These are phyloP conservation scores for Etia nguti DNA, from an alignment of 2,113 vertebrate genomes.

Conservation along the genomic window DNA sequence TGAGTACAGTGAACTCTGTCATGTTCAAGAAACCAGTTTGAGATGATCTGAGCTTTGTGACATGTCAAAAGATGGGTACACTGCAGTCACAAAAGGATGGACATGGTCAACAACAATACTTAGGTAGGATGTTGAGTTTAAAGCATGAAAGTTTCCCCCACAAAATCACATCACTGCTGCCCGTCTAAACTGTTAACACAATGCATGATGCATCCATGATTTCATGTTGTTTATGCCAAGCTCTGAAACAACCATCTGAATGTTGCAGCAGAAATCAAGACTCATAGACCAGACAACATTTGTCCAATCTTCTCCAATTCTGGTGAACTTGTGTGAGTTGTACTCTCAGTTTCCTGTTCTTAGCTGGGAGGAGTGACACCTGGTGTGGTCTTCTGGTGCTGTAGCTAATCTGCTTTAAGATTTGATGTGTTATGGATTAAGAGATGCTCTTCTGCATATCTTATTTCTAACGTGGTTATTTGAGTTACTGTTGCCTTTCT, in stretches of 20 bases:
- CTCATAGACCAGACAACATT: not conserved
- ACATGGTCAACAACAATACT: not conserved
- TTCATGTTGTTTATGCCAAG: not conserved
- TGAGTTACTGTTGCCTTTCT: too few species aligned
- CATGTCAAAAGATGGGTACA: not conserved
- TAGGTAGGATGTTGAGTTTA: not conserved
- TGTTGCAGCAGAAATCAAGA: not conserved
- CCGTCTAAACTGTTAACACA: not conserved
- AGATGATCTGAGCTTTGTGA: accelerated
- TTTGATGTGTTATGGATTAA: not conserved
- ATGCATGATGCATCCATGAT: not conserved
- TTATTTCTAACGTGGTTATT: too few species aligned
- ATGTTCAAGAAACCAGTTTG: not conserved
- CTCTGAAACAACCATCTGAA: not conserved
- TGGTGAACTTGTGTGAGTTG: not conserved
- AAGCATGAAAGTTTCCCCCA: not conserved
- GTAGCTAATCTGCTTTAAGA: not conserved
- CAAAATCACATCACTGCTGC: not conserved
- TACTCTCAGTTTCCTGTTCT: not conserved
- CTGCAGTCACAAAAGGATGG: not conserved
- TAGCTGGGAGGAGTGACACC: not conserved
- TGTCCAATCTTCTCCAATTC: not conserved
- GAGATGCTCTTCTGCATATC: not conserved
- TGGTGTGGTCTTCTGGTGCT: not conserved
- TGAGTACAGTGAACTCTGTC: not conserved